Evolutionary conservation across 2,113 vertebrate species (phyloP), one percentile per base, ranked within the genome.

Genomic region (Empidonax alnorum): DNA sequence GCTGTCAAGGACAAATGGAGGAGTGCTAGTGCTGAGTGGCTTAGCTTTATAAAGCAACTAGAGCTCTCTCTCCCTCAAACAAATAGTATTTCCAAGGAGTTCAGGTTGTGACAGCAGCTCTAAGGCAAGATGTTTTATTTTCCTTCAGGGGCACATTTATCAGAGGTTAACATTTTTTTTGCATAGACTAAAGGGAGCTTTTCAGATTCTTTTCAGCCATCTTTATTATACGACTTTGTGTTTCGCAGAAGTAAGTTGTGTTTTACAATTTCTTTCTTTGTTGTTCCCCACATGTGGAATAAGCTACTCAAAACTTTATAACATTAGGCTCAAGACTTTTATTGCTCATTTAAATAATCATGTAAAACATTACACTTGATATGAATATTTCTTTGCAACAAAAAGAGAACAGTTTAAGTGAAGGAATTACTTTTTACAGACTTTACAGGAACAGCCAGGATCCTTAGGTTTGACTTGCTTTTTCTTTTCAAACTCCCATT

Each of bases 41-140:
- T 87, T 69, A 67, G 44, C 62, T 74, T 87, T 89, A 92, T 61
- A 67, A n/a, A 62, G 68, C 19, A 17, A 21, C 22, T 37, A 55
- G 75, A 92, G 39, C 9, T 80, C 33, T 61, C 33, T 63, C 22
- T 92, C 59, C 59, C 77, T 95, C 88, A 90, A 71, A 93, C 73
- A 92, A 83, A 84, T 25, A 80, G 28, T 87, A 63, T 53, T 74
- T 73, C 46, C 49, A 44, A 69, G 35, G 84, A 82, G 77, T 96
- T 91, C 69, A 67, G 31, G 33, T 59, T 61, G 31, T 58, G 61
- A 87, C 79, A 95, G 83, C 59, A 84, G 52, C 68, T 96, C 61
- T 78, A 75, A 92, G 91, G 86, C 73, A 90, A 92, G 83, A 86
- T 72, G 61, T 75, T 95, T 91, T 90, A 92, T 90, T 95, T 92